These are phyloP conservation scores for Pachyrhynchus sulphureomaculatus DNA, from an alignment of 1,140 invertebrate genomes.

Conservation along the genomic window DNA sequence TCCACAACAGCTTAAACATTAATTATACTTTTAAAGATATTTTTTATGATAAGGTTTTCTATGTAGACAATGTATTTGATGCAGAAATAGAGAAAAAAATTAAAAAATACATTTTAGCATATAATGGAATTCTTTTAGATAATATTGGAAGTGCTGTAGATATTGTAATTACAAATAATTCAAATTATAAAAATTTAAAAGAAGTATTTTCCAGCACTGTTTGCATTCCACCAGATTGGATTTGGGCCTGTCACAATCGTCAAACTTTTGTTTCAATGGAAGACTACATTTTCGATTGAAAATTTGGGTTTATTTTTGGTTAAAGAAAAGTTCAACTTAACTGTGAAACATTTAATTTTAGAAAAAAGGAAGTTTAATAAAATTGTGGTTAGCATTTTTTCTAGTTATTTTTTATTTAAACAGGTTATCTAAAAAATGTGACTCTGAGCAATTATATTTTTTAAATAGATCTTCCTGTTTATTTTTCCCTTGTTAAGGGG, in stretches of 20 bases:
- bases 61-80: conserved; percentile 39
- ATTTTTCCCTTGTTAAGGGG: no score
- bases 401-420: no score
- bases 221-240: conserved; percentile 41
- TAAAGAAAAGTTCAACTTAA: background rate
- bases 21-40: conserved; percentile 36
- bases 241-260: conserved; percentile 44
- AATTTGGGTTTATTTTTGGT: background rate
- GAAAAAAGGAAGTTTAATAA: no score
- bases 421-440: no score
- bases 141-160: conserved; percentile 24
- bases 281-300: conserved; percentile 30
- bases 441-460: no score
- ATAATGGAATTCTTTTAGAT: conserved; percentile 34
- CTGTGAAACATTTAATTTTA: no score
- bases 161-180: conserved; percentile 35
- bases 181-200: conserved; percentile 31
- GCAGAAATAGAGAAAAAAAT: conserved; percentile 28
- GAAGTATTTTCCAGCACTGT: conserved; percentile 20
- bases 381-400: no score
- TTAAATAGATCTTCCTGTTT: no score
- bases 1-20: conserved; percentile 12
- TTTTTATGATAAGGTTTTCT: conserved; percentile 43
- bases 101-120: conserved; percentile 43
- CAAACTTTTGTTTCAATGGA: conserved; percentile 35